Evolutionary conservation across 2,797 vertebrate species (phyloP).

Genomic region (Sebastes taczanowskii): DNA sequence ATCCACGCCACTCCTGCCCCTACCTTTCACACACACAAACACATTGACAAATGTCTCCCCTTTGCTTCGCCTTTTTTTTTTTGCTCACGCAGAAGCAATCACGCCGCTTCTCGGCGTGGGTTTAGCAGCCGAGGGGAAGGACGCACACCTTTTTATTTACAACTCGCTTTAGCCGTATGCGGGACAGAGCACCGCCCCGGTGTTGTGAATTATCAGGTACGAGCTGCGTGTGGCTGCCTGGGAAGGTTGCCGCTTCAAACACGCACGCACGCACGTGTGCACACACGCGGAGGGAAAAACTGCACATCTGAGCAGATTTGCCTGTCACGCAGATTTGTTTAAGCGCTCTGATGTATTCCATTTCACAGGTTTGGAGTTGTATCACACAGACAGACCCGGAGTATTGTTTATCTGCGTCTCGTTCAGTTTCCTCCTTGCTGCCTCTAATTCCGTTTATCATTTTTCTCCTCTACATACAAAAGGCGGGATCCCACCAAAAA

Average conservation of each 20-base stretch:
- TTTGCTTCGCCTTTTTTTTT: not conserved
- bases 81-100: conserved; percentile 9
- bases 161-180: conserved; percentile 30
- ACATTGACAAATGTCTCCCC: conserved; percentile 13
- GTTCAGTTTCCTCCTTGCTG: conserved; percentile 45
- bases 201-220: conserved; percentile 48
- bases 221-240: conserved; percentile 37
- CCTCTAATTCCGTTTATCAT: conserved; percentile 60
- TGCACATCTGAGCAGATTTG: conserved; percentile 55
- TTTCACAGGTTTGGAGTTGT: conserved; percentile 33
- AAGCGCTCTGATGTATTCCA: conserved; percentile 61
- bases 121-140: conserved; percentile 5
- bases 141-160: conserved; percentile 26
- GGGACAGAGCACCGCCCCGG: not conserved
- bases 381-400: conserved; percentile 18
- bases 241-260: conserved; percentile 23
- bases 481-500: conserved; percentile 19
- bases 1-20: not conserved
- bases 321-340: conserved; percentile 65
- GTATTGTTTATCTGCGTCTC: conserved; percentile 56
- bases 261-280: not conserved
- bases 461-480: conserved; percentile 27
- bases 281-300: not conserved
- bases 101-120: not conserved
- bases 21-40: not conserved